Base-by-base conservation (phyloP, 2,888 invertebrate species). In the Sphinx pinastri region DNA sequence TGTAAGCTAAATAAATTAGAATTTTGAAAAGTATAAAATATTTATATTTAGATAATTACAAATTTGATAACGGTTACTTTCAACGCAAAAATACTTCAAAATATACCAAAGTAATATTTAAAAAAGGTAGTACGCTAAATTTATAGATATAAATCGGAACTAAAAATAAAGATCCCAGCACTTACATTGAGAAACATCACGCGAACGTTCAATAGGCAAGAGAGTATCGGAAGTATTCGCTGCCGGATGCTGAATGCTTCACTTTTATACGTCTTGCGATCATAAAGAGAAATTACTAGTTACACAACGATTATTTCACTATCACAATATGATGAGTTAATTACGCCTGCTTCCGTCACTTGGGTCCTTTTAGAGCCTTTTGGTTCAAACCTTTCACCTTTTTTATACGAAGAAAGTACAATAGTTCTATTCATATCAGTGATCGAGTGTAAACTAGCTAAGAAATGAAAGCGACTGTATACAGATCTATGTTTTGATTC, bases 251-350 rank as follows among this genome's bases (percentile, higher is more conserved):
- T 77, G 78, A 77, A 67, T 70, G 71, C 75, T 79, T 77, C 79
- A 81, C 83, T 86, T 84, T 78, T 84, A 80, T 84, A 84, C 77
- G 77, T 75, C 72, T 73, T 76, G 75, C 80, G 81, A 82, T 81
- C 76, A 82, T 72, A 79, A 79, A 83, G 81, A 82, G 81, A 84
- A 83, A 84, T 82, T 81, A 79, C 74, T 74, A 75, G 74, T 83
- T 84, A 79, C 75, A 77, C 82, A 85, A 84, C 73, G 74, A 75
- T 74, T 76, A 77, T 77, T 79, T 79, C 74, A 78, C 80, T 81
- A 78, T 80, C 76, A 70, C 74, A 69, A 49, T 63, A 73, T 76
- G 54, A 63, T 19, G 55, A 63, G 60, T 60, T 63, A 63, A 63
- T 69, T 69, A 63, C 47, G 49, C 63, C 12, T 47, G 47, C 19